Conservation (phyloP, 2,888 invertebrate species). For the Aspidiotus rigidus region DNA sequence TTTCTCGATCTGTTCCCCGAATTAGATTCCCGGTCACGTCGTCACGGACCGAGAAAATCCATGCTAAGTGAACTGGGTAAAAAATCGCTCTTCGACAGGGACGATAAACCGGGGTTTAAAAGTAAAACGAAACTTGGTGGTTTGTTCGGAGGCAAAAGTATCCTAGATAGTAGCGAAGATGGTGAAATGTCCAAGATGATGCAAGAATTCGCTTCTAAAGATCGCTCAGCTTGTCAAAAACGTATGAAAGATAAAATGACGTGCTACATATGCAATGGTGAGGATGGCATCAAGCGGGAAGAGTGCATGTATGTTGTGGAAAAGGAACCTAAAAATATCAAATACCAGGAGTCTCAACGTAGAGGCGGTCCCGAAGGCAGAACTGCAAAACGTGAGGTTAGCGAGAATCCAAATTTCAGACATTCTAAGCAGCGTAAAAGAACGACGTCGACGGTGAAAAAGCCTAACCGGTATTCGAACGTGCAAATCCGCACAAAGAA, state of each 20-base stretch:
- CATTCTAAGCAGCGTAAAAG: slow-evolving; percentile 11
- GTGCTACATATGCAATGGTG: slow-evolving; percentile 62
- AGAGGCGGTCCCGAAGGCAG: neutral
- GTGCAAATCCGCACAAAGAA: slow-evolving; percentile 23
- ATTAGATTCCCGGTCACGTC: neutral
- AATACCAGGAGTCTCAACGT: slow-evolving; percentile 58
- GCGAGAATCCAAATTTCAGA: neutral
- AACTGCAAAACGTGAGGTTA: slow-evolving; percentile 8
- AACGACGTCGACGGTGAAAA: neutral
- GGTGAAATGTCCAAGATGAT: slow-evolving; percentile 61
- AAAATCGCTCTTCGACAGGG: slow-evolving; percentile 7
- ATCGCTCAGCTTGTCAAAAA: slow-evolving; percentile 59
- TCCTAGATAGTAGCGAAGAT: slow-evolving; percentile 45
- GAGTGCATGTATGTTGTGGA: slow-evolving; percentile 70
- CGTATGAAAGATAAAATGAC: slow-evolving; percentile 65
- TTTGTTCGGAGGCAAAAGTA: slow-evolving; percentile 17
- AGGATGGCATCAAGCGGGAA: slow-evolving; percentile 61
- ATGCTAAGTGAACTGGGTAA: slow-evolving; percentile 1
- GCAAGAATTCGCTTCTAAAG: slow-evolving; percentile 63
- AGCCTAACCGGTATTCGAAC: slow-evolving; percentile 16
- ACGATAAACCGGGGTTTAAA: slow-evolving; percentile 21
- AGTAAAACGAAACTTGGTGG: slow-evolving; percentile 23
- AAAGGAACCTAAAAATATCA: slow-evolving; percentile 56
- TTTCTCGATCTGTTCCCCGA: slow-evolving; percentile 35
- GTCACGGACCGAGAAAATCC: neutral